Evolutionary conservation across 2,888 invertebrate species (phyloP).

Genomic region (Lasiommata megera): DNA sequence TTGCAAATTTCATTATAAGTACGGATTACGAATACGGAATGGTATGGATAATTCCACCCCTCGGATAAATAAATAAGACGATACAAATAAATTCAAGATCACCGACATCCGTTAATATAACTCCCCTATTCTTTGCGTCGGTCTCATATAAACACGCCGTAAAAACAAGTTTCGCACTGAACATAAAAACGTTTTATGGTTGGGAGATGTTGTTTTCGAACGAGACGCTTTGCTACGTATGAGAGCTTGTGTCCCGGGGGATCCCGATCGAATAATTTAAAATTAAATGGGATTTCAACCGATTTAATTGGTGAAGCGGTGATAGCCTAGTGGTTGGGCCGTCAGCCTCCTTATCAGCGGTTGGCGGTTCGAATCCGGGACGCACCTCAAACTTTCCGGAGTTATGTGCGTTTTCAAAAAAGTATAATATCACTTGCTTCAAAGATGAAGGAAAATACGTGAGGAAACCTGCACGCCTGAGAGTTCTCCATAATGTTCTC

Average conservation of each 20-base stretch:
- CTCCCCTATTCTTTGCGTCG: slow-evolving; percentile 52
- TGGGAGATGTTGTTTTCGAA: slow-evolving; percentile 27
- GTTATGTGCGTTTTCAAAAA: too few relatives aligned
- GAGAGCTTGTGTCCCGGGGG: neutral
- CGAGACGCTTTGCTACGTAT: slow-evolving; percentile 11
- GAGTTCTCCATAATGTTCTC: too few relatives aligned
- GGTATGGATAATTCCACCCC: neutral
- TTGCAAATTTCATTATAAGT: too few relatives aligned
- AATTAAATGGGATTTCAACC: slow-evolving; percentile 4
- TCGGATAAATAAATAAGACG: neutral
- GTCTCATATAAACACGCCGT: slow-evolving; percentile 66
- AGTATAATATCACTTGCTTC: too few relatives aligned
- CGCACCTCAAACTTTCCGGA: too few relatives aligned
- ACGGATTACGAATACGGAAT: neutral
- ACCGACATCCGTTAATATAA: slow-evolving; percentile 52
- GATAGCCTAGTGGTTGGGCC: too few relatives aligned
- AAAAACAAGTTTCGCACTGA: slow-evolving; percentile 56
- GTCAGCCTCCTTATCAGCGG: too few relatives aligned
- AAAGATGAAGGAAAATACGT: too few relatives aligned
- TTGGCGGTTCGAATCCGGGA: too few relatives aligned
- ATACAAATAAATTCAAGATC: slow-evolving; percentile 46
- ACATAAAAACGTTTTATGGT: slow-evolving; percentile 40
- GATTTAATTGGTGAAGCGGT: too few relatives aligned
- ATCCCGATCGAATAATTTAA: neutral
- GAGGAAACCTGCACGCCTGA: too few relatives aligned